Percentiles rank a stretch among this genome's conserved stretches.
Evolutionary conservation across 2,888 invertebrate species (phyloP).

Genomic region (Cheilosia urbana): DNA sequence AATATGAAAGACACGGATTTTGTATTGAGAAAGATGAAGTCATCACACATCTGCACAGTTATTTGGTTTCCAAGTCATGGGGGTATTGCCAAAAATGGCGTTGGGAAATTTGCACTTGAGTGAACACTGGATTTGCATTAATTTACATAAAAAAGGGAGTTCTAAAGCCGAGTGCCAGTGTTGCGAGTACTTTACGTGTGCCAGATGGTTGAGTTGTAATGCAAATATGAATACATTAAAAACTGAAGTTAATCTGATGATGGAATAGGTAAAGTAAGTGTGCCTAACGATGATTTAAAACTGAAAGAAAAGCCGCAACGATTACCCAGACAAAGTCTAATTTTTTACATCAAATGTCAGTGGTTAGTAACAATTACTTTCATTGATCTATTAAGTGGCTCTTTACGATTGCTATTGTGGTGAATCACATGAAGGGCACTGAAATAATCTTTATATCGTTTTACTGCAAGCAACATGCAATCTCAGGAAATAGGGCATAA

Average conservation of each 20-base stretch:
- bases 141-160: conserved; percentile 50
- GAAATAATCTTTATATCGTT: not conserved
- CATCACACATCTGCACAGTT: conserved; percentile 40
- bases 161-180: conserved; percentile 21
- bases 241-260: conserved; percentile 6
- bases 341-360: no score
- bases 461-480: not conserved
- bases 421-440: no score
- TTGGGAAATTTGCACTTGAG: conserved; percentile 42
- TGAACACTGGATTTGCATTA: conserved; percentile 52
- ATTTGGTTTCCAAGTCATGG: not conserved
- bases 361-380: no score
- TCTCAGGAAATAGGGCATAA: not conserved
- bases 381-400: no score
- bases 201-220: conserved; percentile 26
- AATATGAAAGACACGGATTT: not conserved
- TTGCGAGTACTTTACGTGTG: conserved; percentile 4
- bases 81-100: conserved; percentile 28
- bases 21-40: conserved; percentile 41
- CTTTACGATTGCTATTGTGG: no score
- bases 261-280: no score
- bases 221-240: conserved; percentile 48
- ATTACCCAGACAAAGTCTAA: no score
- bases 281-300: no score
- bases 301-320: no score